Evolutionary conservation across 2,797 vertebrate species (phyloP).

Genomic region (Pristis pectinata): DNA sequence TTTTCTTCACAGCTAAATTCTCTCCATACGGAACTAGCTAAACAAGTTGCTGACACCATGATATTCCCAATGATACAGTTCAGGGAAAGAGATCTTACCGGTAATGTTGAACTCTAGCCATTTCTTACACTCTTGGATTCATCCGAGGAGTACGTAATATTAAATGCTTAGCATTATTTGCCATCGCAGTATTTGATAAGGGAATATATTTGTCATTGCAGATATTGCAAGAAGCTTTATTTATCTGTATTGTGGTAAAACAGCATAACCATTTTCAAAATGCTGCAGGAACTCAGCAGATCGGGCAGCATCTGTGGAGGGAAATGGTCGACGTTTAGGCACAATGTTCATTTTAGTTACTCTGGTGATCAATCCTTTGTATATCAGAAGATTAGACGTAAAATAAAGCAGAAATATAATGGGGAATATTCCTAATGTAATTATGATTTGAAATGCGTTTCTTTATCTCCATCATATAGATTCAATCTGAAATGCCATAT

Average conservation of each 20-base stretch:
- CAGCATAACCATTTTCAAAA: not conserved
- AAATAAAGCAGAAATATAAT: not conserved
- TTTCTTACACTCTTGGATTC: not conserved
- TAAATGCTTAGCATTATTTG: not conserved
- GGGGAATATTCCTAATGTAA: not conserved
- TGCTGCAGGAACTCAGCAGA: too few relatives aligned
- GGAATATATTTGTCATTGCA: not conserved
- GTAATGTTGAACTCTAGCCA: constrained; percentile 53
- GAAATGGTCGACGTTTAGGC: too few relatives aligned
- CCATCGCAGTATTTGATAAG: constrained; percentile 18
- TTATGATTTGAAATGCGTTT: not conserved
- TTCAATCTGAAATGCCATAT: not conserved
- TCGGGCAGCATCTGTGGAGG: too few relatives aligned
- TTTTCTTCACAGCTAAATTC: constrained; percentile 74
- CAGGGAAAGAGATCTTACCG: constrained; percentile 95
- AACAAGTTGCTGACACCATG: constrained; percentile 90
- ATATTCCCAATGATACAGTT: constrained; percentile 93
- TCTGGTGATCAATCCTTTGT: not conserved
- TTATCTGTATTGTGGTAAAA: not conserved
- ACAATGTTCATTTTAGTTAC: too few relatives aligned
- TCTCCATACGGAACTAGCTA: constrained; percentile 83
- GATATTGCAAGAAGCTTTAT: not conserved
- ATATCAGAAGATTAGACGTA: not conserved
- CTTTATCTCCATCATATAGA: not conserved
- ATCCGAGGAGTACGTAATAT: not conserved